Percentiles rank a stretch among this genome's conserved stretches.
Conservation (phyloP, 2,797 vertebrate species). For the Clamator glandarius region DNA sequence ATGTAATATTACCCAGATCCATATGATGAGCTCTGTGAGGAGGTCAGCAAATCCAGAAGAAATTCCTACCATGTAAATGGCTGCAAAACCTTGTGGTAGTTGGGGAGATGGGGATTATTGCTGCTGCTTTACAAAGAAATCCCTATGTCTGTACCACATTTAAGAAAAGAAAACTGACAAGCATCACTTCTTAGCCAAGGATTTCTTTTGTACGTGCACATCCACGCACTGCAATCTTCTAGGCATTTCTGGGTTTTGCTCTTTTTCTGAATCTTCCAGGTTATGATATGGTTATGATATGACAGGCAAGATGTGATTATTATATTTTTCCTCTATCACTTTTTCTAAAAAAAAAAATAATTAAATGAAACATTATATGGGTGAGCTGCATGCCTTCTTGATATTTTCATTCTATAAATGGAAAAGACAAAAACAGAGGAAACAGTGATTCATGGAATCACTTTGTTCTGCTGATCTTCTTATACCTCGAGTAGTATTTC, state of each 20-base stretch:
- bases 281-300: not conserved
- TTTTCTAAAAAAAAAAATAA: not conserved
- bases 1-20: not conserved
- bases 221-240: not conserved
- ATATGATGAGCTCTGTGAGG: not conserved
- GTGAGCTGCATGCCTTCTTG: constrained; percentile 48
- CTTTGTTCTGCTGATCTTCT: constrained; percentile 52
- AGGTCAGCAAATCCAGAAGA: not conserved
- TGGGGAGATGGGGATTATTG: not conserved
- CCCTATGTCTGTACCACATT: not conserved
- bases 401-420: constrained; percentile 49
- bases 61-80: not conserved
- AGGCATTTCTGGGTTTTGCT: not conserved
- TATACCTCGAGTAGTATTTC: constrained; percentile 20
- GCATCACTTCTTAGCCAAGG: not conserved
- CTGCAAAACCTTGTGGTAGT: not conserved
- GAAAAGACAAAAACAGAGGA: constrained; percentile 43
- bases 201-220: not conserved
- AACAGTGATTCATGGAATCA: constrained; percentile 45
- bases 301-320: not conserved
- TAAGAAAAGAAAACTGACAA: not conserved
- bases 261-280: not conserved
- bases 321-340: constrained; percentile 19
- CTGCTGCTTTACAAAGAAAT: not conserved
- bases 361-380: constrained; percentile 33